These are phyloP conservation scores for Glaucopsyche alexis DNA, from an alignment of 2,888 invertebrate species.

Conservation along the genomic window DNA sequence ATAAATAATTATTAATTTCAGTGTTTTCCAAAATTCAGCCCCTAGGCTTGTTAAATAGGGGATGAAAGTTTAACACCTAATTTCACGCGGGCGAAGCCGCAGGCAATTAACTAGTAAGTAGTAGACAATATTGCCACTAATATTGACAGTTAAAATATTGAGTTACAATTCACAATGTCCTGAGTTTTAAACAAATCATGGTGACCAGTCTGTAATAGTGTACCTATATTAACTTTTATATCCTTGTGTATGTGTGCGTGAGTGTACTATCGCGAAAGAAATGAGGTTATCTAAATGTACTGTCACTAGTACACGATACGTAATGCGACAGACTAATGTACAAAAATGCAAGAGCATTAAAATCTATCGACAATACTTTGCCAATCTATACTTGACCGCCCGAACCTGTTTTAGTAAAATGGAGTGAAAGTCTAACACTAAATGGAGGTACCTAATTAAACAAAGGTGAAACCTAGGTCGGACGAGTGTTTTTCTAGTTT, in stretches of 20 bases:
- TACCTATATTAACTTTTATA: slow-evolving; percentile 43
- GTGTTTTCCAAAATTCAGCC: too few relatives aligned
- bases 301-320: slow-evolving; percentile 64
- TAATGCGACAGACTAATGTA: background rate
- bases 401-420: background rate
- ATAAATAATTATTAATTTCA: too few relatives aligned
- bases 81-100: too few relatives aligned
- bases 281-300: slow-evolving; percentile 77
- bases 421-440: background rate
- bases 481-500: background rate
- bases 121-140: too few relatives aligned
- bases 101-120: too few relatives aligned
- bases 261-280: slow-evolving; percentile 67
- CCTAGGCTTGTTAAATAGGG: too few relatives aligned
- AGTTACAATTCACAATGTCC: background rate
- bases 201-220: slow-evolving; percentile 41
- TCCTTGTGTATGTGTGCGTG: slow-evolving; percentile 49
- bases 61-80: too few relatives aligned
- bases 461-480: background rate
- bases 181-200: slow-evolving; percentile 33
- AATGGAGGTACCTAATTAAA: background rate
- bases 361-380: background rate
- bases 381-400: background rate
- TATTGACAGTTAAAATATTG: too few relatives aligned
- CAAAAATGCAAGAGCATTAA: slow-evolving; percentile 4